Conservation (phyloP, 2,797 vertebrate genomes). For the Brachyrhaphis roseni region DNA sequence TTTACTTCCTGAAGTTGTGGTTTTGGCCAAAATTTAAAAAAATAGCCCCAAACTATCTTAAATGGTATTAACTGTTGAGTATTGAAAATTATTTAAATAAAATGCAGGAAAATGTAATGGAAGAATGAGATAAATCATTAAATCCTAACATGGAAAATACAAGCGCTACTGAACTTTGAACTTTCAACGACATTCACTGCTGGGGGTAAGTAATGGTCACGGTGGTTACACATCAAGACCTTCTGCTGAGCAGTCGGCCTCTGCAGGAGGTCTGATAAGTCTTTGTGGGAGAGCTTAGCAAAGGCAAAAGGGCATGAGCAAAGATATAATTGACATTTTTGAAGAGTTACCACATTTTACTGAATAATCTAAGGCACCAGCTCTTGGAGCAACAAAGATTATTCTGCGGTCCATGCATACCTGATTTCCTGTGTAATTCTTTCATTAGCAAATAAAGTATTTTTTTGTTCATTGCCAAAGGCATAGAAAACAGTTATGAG, state of each 20-base stretch:
- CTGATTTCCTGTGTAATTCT: conserved; percentile 59
- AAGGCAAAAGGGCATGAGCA: conserved; percentile 40
- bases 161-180: conserved; percentile 52
- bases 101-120: not conserved
- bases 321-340: conserved; percentile 65
- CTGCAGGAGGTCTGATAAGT: conserved; percentile 61
- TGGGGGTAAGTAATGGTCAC: conserved; percentile 38
- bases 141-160: conserved; percentile 18
- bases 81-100: not conserved
- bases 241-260: conserved; percentile 34
- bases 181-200: conserved; percentile 21
- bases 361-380: conserved; percentile 28
- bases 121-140: conserved; percentile 12
- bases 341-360: conserved; percentile 63
- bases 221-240: conserved; percentile 30
- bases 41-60: not conserved
- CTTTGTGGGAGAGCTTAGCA: conserved; percentile 59
- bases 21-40: not conserved
- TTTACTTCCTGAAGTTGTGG: not conserved
- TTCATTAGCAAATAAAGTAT: conserved; percentile 47
- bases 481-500: conserved; percentile 1
- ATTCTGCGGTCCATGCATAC: conserved; percentile 56
- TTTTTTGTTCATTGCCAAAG: conserved; percentile 9
- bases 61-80: not conserved
- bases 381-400: conserved; percentile 26